A percentile compares a stretch with the other conserved stretches of the same genome.
Evolutionary conservation across 2,888 invertebrate genomes (phyloP).

Genomic region (Tillus elongatus): DNA sequence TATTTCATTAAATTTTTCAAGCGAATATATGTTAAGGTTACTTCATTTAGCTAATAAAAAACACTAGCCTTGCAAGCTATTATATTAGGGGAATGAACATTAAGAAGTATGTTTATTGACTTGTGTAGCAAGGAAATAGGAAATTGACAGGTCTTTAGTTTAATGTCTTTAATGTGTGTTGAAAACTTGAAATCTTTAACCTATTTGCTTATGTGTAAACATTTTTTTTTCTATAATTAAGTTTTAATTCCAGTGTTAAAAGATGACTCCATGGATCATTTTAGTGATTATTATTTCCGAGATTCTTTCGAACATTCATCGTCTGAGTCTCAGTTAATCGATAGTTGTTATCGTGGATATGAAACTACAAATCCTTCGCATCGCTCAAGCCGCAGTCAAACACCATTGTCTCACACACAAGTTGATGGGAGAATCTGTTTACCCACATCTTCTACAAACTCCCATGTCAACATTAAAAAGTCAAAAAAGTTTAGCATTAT

Average conservation of each 20-base stretch:
- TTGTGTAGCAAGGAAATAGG: too few species aligned
- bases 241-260: slow-evolving; percentile 38
- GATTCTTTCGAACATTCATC: slow-evolving; percentile 74
- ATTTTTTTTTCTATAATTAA: too few species aligned
- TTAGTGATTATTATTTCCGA: slow-evolving; percentile 61
- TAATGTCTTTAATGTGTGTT: too few species aligned
- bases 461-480: slow-evolving; percentile 26
- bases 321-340: slow-evolving; percentile 61
- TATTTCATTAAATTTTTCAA: too few species aligned
- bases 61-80: too few species aligned
- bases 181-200: too few species aligned
- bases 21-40: too few species aligned
- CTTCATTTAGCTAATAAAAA: too few species aligned
- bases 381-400: slow-evolving; percentile 44
- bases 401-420: slow-evolving; percentile 35
- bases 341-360: slow-evolving; percentile 39
- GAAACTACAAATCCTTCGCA: slow-evolving; percentile 41
- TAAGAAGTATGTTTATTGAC: too few species aligned
- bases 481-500: slow-evolving; percentile 53
- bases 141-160: too few species aligned
- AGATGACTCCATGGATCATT: slow-evolving; percentile 42
- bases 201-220: too few species aligned
- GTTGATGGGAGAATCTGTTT: slow-evolving; percentile 37
- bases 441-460: slow-evolving; percentile 25
- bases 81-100: too few species aligned